Evolutionary conservation across 1,140 invertebrate genomes (phyloP), one percentile per base, ranked within the genome.

Genomic region (Pollicipes pollicipes): DNA sequence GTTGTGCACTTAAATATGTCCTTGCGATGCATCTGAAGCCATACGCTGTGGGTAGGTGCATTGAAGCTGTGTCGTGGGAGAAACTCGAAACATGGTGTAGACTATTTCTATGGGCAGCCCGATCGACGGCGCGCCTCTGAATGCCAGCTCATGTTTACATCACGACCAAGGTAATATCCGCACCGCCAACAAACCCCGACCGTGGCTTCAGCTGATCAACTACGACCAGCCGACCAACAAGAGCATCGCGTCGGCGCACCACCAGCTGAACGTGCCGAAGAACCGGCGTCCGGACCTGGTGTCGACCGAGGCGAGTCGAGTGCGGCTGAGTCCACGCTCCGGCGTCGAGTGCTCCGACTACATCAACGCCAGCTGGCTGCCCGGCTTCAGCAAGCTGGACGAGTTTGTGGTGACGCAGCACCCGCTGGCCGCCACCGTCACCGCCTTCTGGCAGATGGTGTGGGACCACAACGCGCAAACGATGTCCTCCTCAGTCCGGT

Each of bases 381-480:
- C 85, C 84, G 91, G 91, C n/a, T 90, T 90, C 75, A 84, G 89
- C 70, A 87, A 88, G 67, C 82, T 93, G 75, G 83, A 88, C 66
- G 90, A 94, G 81, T 94, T 90, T 76, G 89, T 93, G 68, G 87
- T 96, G 70, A 95, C 92, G 24, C 93, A 96, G 78, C 92, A 95
- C 83, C 93, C 93, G 6, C 78, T 91, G 74, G 81, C 85, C 68
- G 82, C 82, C 70, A 90, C 87, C 30, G 84, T 88, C 63, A 85
- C 88, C 76, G 93, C 95, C 77, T 93, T 96, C 80, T 97, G 91
- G 93, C 88, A 95, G 78, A 93, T 97, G 89, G 86, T 96, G 73
- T 97, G 93, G 93, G 93, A 96, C 81, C 91, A 95, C 77, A 95
- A 93, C 78, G 89, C 88, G 66, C 90, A 93, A 81, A 90, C 91